Percentiles rank a stretch among this genome's conserved stretches.
These are phyloP conservation scores for Pygoscelis adeliae DNA, from an alignment of 2,113 vertebrate genomes.

Conservation along the genomic window DNA sequence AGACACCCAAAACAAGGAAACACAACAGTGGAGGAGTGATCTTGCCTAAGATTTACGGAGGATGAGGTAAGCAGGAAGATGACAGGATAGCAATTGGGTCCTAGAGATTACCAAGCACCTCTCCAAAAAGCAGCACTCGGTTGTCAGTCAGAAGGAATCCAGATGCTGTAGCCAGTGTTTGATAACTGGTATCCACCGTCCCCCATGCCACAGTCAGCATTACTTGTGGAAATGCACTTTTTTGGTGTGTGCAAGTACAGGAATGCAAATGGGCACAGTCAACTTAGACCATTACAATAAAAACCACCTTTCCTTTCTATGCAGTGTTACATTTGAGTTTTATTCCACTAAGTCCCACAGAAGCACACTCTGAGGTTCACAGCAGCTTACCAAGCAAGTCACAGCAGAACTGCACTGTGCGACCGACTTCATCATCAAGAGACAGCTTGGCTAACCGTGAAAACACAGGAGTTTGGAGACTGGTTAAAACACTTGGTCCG, in stretches of 20 bases:
- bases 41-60: neutral
- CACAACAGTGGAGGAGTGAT: neutral
- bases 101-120: neutral
- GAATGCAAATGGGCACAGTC: neutral
- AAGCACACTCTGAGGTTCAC: neutral
- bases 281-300: neutral
- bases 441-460: neutral
- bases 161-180: neutral
- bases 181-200: neutral
- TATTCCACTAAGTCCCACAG: neutral
- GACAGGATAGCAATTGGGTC: neutral
- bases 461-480: neutral
- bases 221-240: neutral
- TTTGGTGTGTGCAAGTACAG: neutral
- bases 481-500: neutral
- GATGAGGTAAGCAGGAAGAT: neutral
- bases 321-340: neutral
- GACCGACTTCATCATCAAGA: neutral
- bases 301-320: neutral
- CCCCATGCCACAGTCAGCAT: neutral
- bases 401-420: neutral
- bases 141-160: neutral
- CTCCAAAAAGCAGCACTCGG: neutral
- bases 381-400: neutral
- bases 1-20: neutral